Base-by-base conservation (phyloP, 2,888 invertebrate species). In the Pheosia gnoma region DNA sequence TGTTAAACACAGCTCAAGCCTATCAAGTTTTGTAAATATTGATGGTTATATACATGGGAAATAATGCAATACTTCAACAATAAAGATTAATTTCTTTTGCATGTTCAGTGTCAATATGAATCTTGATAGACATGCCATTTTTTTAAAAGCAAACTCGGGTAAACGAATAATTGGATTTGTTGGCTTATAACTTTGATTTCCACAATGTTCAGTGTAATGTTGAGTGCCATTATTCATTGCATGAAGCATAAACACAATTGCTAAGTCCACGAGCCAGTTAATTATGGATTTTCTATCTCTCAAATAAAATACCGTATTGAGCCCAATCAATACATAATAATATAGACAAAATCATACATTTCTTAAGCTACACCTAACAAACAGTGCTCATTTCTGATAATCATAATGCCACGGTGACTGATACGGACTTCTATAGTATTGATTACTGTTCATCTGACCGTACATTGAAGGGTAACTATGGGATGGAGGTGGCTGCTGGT, bases 341-440 rank as follows among this genome's bases (percentile, higher is more conserved):
- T 36, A 36, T 58, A 63, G 64, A 61, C 59, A 59, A 60, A 59
- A 61, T 51, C 57, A 58, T 49, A 71, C 63, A 67, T 61, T 65
- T 7, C 62, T 70, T 71, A 74, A 49, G 5, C 65, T 76, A 72
- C 53, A 45, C 13, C 39, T 11, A 58, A 38, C 47, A 68, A 78
- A 80, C 78, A 80, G 78, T 77, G 79, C 36, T 77, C 79, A 87
- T 86, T 91, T 88, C 59, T 81, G 84, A 74, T 86, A 87, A 25
- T 81, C 80, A 58, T 85, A 88, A 5, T 74, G 72, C 91, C 91
- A 92, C 0, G 91, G 90, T 2, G 89, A 76, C 67, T 89, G 88
- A 68, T 90, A 91, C 0, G 87, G 89, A 83, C 86, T 89, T 77
- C 89, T 82, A 54, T 86, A 90, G 62, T 84, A 88, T 49, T 82